A percentile compares a stretch with the other conserved stretches of the same genome.
Conservation (phyloP, 2,113 vertebrate species). For the Passer montanus region DNA sequence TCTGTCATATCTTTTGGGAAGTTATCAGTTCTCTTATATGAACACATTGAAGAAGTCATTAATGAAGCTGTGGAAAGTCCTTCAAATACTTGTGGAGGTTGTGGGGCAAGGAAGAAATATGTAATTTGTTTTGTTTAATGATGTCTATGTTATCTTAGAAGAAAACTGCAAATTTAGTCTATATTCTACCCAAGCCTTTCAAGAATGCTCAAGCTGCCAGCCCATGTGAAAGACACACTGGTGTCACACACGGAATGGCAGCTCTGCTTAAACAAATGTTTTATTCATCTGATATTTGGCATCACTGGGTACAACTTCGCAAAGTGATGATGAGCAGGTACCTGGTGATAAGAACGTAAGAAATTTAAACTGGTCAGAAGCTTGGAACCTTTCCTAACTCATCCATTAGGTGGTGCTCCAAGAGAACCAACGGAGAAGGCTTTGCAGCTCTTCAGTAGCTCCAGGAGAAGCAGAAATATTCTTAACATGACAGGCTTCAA, state of each 20-base stretch:
- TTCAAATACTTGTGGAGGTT: not conserved
- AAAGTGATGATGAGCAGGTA: not conserved
- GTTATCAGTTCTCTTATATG: not conserved
- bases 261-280: not conserved
- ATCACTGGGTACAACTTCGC: not conserved
- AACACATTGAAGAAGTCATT: not conserved
- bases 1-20: not conserved
- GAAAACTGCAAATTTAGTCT: not conserved
- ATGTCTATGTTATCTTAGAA: not conserved
- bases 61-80: not conserved
- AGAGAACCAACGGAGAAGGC: slow-evolving; percentile 31
- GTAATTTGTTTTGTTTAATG: not conserved
- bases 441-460: slow-evolving; percentile 8
- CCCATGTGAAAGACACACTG: not conserved
- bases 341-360: not conserved
- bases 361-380: not conserved
- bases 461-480: not conserved
- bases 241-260: not conserved
- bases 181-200: not conserved
- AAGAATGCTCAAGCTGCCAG: not conserved
- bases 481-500: slow-evolving; percentile 8
- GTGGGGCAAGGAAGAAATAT: not conserved
- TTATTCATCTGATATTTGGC: not conserved
- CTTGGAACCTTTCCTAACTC: slow-evolving; percentile 35
- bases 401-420: slow-evolving; percentile 74